Base-by-base conservation (phyloP, 2,113 vertebrate genomes). In the Eptesicus fuscus region DNA sequence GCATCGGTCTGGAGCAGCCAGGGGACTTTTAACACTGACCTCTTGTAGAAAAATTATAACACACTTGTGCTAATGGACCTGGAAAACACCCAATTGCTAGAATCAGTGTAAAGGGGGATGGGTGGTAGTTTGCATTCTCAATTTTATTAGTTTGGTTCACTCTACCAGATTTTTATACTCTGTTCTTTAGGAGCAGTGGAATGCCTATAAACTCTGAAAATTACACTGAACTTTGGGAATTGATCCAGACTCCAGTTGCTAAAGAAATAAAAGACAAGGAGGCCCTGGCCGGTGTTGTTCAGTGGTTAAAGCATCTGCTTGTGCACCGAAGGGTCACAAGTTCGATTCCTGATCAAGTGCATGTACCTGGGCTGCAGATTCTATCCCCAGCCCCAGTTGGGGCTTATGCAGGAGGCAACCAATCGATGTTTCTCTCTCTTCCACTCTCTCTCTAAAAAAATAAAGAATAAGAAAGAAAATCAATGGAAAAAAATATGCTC, bases 131-230 rank as follows among this genome's bases (percentile, higher is more conserved):
- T 96, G 91, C 86, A 88, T 94, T 86, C 74, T 91, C 87, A 47
- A 71, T 96, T 98, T 97, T 97, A 96, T 97, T 95, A 92, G 83
- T 93, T 98, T 97, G 88, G 94, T 97, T 96, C 86, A 14, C 88
- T 96, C 83, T 88, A 95, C 89, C 94, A 96, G 93, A 87, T 92
- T 97, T 97, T 97, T 96, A 95, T 94, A 91, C 84, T 97, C 56
- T 96, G 71, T 83, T 96, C 82, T 91, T 97, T 23, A 7, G 61
- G 92, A 96, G 88, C 88, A 44, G 47, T 73, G 83, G 78, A 95
- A 94, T 89, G 59, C 89, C 83, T 88, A 51, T 96, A 96, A 98
- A 86, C 80, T 96, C 90, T 59, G 63, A 9, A 56, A 93, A 83
- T 94, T 76, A 73, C 77, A 69, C 96, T 93, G 93, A 97, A 95